Base-by-base conservation (phyloP, 2,797 vertebrate species). In the Serranus cabrilla region DNA sequence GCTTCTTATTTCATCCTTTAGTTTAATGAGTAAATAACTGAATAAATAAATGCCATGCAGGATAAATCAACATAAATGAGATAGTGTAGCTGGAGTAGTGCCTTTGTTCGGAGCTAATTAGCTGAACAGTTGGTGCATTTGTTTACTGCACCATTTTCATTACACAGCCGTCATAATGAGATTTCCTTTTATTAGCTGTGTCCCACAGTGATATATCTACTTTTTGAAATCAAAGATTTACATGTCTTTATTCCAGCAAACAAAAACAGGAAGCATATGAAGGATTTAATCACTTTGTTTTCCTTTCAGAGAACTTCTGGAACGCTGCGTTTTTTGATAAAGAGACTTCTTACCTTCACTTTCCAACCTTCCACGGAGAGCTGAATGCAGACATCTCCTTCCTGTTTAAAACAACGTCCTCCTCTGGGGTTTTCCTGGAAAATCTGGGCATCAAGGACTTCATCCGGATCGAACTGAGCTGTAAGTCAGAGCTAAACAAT, bases 401-500 rank as follows among this genome's bases (percentile, higher is more conserved):
- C 92, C 95, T 98, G 82, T 99, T 99, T 78, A 99, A 99, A 92
- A 99, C 98, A 25, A 95, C 94, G 13, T 95, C 96, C n/a, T 96
- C 95, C 1, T 97, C 97, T 1, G 98, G 98, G 34, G 95, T 99
- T 11, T 98, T 99, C 93, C 91, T 99, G 90, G 98, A 99, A 90
- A 99, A 98, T 83, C 91, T 99, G 67, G 98, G 98, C 78, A 98
- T 99, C 87, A 97, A 96, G 45, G 97, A 99, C 80, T 99, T 98
- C 86, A 97, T 99, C 80, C 94, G 97, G 57, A 96, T 99, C 75
- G 97, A 99, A 70, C 94, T 99, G 46, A 92, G 94, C 82, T 96
- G 98, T 99, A 92, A 98, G 98, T 97, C 21, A 67, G 11, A 69
- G 9, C 39, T 47, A 11, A 20, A 17, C 10, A n/a, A 21, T 27